Base-by-base conservation (phyloP, 2,797 vertebrate genomes). In the Semaprochilodus insignis region DNA sequence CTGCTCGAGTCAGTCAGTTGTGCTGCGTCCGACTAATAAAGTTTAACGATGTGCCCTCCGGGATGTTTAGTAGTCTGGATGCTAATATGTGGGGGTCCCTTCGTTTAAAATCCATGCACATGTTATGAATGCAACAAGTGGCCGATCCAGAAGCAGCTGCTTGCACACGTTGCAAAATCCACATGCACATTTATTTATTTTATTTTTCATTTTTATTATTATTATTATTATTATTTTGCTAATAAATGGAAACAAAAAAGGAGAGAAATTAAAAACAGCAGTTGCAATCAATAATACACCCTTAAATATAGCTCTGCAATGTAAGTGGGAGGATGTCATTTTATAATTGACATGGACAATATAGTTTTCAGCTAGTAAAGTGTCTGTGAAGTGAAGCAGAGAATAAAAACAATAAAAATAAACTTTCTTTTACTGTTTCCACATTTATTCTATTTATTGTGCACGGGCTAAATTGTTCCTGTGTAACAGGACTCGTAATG, bases 91-190 rank as follows among this genome's bases (percentile, higher is more conserved):
- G 6, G 51, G 2, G 4, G 25, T 31, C 25, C 55, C 51, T 31
- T 19, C 54, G 48, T 6, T 25, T 21, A 44, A 60, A 70, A 71
- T 34, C 60, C 5, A 27, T n/a, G 10, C 51, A 25, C 48, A 6
- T 31, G 21, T 65, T 62, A 16, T 15, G 3, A 19, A 19, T 71
- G 81, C 75, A 78, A 83, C 75, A 78, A 78, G 75, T 78, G 69
- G 57, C 21, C 71, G 31, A 19, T 14, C 69, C 19, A 16, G 15
- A 73, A 25, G 51, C 16, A 27, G 34, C 21, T 34, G 25, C 40
- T 36, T 14, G 2, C 8, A 74, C 52, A 34, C 52, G 6, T 0
- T 54, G 23, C 1, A 31, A 55, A 27, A 57, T 54, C 31, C 44
- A 71, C 15, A 17, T 7, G 19, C 14, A 25, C 23, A 6, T 44